Conservation (phyloP, 2,888 invertebrate genomes). For the Formica aserva region DNA sequence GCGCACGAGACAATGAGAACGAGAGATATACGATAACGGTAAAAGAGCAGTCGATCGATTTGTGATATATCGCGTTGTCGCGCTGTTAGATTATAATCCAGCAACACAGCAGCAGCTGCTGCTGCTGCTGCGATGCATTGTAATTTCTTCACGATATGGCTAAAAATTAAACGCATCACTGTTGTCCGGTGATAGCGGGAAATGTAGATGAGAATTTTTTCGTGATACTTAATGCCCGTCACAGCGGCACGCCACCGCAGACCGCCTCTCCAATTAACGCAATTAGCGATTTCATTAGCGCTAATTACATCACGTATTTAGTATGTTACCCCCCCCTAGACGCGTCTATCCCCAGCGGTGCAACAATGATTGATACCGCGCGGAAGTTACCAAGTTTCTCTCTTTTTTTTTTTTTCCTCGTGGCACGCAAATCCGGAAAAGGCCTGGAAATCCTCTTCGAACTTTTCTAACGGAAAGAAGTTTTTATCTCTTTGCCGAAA, state of each 20-base stretch:
- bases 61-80: slow-evolving; percentile 3
- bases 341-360: background rate
- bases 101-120: background rate
- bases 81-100: background rate
- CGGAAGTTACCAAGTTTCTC: background rate
- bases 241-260: slow-evolving; percentile 23
- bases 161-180: slow-evolving; percentile 34
- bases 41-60: slow-evolving; percentile 38
- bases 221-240: slow-evolving; percentile 2
- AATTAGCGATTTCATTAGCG: slow-evolving; percentile 56
- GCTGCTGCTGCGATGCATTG: background rate
- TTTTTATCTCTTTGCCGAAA: slow-evolving; percentile 64
- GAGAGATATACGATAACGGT: slow-evolving; percentile 29
- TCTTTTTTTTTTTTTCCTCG: background rate
- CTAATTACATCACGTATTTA: slow-evolving; percentile 59
- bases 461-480: slow-evolving; percentile 46
- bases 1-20: slow-evolving; percentile 37
- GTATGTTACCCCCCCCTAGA: slow-evolving; percentile 31
- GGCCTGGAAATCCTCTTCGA: slow-evolving; percentile 50
- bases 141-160: slow-evolving; percentile 29
- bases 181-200: slow-evolving; percentile 7
- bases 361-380: slow-evolving; percentile 20
- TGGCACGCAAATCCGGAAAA: slow-evolving; percentile 40
- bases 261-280: slow-evolving; percentile 44
- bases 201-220: slow-evolving; percentile 25